These are phyloP conservation scores for Actinopyga echinites DNA, from an alignment of 53 echinoderm and acorn worm genomes.

Conservation along the genomic window DNA sequence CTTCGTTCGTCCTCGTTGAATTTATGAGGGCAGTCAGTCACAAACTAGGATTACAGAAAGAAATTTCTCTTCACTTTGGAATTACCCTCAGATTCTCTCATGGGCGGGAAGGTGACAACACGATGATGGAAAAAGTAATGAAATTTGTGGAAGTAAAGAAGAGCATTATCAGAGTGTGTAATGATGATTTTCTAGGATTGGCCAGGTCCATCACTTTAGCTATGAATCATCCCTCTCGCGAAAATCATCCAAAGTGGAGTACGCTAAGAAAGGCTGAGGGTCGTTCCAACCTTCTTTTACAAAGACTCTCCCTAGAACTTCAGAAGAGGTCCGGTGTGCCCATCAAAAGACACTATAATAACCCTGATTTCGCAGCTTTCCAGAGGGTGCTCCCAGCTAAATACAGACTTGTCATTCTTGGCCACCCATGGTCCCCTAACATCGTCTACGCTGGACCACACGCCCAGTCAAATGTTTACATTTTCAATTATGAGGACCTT, in stretches of 20 bases:
- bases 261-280: neutral
- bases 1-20: neutral
- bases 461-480: neutral
- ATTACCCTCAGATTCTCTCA: neutral
- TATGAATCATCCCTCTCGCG: neutral
- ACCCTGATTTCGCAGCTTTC: neutral
- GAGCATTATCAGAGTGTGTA: neutral
- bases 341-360: too few relatives aligned
- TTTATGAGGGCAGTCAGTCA: neutral
- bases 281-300: neutral
- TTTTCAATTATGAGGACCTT: constrained; percentile 11
- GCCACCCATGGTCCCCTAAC: neutral
- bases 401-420: constrained; percentile 11
- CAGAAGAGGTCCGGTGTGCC: neutral
- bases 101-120: too few relatives aligned
- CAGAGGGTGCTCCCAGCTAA: neutral
- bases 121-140: neutral
- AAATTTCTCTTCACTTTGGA: neutral
- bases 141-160: neutral
- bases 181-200: neutral
- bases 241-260: neutral
- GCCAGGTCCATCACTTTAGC: neutral
- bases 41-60: neutral
- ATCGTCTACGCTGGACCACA: neutral
- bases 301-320: neutral